Evolutionary conservation across 2,888 invertebrate species (phyloP).

Genomic region (Sialis fuliginosa): DNA sequence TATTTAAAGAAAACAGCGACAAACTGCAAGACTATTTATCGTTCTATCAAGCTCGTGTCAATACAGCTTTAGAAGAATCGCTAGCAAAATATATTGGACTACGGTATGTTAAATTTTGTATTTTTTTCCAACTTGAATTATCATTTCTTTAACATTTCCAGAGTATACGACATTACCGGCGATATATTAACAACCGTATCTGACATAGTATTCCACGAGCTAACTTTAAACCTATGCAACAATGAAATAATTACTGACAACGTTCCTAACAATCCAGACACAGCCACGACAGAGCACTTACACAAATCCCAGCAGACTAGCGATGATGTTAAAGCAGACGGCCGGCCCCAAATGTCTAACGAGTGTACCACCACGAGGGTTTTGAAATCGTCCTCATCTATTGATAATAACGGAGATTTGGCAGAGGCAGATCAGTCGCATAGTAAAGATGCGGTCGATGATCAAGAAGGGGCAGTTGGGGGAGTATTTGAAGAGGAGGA

Average conservation of each 20-base stretch:
- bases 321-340: background rate
- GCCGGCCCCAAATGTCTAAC: slow-evolving; percentile 15
- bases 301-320: slow-evolving; percentile 1
- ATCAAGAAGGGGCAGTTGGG: slow-evolving; percentile 24
- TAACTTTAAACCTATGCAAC: background rate
- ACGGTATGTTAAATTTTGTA: slow-evolving; percentile 19
- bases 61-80: slow-evolving; percentile 23
- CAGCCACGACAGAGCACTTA: background rate
- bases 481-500: slow-evolving; percentile 16
- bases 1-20: slow-evolving; percentile 13
- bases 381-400: no score
- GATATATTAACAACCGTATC: slow-evolving; percentile 11
- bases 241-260: slow-evolving; percentile 21
- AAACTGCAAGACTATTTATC: slow-evolving; percentile 21
- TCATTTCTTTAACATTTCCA: slow-evolving; percentile 4
- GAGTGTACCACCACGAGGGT: slow-evolving; percentile 25
- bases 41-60: slow-evolving; percentile 27
- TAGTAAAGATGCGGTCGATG: slow-evolving; percentile 18
- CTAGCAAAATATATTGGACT: slow-evolving; percentile 26
- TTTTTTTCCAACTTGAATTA: background rate
- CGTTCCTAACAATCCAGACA: background rate
- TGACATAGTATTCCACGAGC: slow-evolving; percentile 10
- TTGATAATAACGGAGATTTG: slow-evolving; percentile 50
- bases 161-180: slow-evolving; percentile 12
- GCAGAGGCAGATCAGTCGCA: slow-evolving; percentile 69